Evolutionary conservation across 2,888 invertebrate genomes (phyloP).

Genomic region (Hypena proboscidalis): DNA sequence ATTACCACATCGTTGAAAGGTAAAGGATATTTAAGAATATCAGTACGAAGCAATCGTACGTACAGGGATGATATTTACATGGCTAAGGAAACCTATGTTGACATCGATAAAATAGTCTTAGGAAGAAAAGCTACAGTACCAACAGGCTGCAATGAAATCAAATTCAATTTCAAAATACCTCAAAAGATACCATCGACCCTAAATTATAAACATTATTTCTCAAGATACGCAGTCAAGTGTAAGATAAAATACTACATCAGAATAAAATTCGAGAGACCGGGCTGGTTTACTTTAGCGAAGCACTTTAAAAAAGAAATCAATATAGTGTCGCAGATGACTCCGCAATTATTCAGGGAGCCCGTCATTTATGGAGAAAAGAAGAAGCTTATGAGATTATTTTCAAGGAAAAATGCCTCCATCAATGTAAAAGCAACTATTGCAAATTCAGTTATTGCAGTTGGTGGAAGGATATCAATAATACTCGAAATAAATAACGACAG

Average conservation of each 20-base stretch:
- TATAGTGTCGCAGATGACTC: conserved; percentile 44
- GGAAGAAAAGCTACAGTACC: background rate
- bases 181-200: conserved; percentile 44
- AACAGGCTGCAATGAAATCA: conserved; percentile 39
- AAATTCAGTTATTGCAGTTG: conserved; percentile 42
- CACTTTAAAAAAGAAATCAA: conserved; percentile 48
- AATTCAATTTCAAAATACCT: conserved; percentile 47
- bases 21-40: too few relatives aligned
- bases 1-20: too few relatives aligned
- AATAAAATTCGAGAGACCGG: conserved; percentile 52
- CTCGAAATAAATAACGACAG: conserved; percentile 51
- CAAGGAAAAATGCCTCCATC: conserved; percentile 41
- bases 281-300: conserved; percentile 46
- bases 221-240: conserved; percentile 32
- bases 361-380: conserved; percentile 46
- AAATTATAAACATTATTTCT: conserved; percentile 20
- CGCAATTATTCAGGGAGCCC: conserved; percentile 41
- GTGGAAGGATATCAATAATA: conserved; percentile 42
- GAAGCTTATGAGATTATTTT: conserved; percentile 46
- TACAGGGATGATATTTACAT: background rate
- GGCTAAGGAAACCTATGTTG: background rate
- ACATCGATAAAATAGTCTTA: background rate
- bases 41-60: too few relatives aligned
- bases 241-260: conserved; percentile 50
- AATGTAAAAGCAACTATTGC: conserved; percentile 46